Base-by-base conservation (phyloP, 1,140 invertebrate genomes). In the Apolygus lucorum region DNA sequence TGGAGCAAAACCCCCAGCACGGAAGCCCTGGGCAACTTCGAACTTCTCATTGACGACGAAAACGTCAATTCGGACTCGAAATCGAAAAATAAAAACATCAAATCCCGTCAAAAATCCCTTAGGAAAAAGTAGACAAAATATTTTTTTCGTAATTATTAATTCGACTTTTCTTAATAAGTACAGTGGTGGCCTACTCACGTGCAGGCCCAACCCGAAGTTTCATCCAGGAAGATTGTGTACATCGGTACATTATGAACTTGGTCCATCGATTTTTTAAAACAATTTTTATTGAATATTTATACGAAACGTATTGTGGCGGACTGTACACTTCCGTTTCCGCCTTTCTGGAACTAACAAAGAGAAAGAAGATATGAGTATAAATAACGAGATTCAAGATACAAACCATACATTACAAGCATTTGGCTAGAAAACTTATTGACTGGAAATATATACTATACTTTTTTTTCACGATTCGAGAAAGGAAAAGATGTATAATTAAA, bases 1-100 rank as follows among this genome's bases (percentile, higher is more conserved):
- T 96, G 93, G 93, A 95, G 92, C 76, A 96, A 95, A 81, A 84
- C 89, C 59, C 91, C 92, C 62, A 82, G 82, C 14, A 83, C 85
- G 17, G 91, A 95, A 75, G 85, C 88, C 54, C 78, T 94, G 71
- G 92, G 92, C 24, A 91, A 94, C 77, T 96, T 96, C 80, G 92
- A 96, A 75, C 78, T 97, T 14, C 79, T 97, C 24, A 86, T 93
- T 74, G 94, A 94, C 75, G 91, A 94, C 80, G 91, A 93, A 76
- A 75, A 90, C 65, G 82, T 83, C 11, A 79, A 80, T 28, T 84
- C 85, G 74, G 82, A 84, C 26, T 84, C 84, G 17, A 70, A 75
- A 28, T 22, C 65, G 22, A 68, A 71, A 69, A 25, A 63, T 13
- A 68, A 68, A 52, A 70, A 68, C 34, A 68, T 29, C 28, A 70